These are phyloP conservation scores for Strix aluco DNA, from an alignment of 2,113 vertebrate genomes.

Conservation along the genomic window DNA sequence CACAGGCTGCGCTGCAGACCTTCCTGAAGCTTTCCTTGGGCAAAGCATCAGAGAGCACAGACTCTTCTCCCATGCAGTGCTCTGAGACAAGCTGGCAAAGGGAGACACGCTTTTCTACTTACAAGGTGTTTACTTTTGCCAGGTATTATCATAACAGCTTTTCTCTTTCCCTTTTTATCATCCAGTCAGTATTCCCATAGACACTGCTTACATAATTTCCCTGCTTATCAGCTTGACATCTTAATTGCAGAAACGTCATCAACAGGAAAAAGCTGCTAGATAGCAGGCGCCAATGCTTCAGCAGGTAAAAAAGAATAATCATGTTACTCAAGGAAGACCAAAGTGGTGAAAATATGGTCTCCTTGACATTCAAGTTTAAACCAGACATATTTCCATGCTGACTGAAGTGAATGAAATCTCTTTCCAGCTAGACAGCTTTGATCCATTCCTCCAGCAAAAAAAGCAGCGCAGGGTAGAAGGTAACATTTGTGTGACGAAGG, in stretches of 20 bases:
- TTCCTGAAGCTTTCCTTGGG: neutral
- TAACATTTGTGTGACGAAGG: neutral
- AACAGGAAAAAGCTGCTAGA: neutral
- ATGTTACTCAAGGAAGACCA: neutral
- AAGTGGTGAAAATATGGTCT: neutral
- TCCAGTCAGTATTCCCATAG: neutral
- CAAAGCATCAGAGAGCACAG: neutral
- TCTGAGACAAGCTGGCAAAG: neutral
- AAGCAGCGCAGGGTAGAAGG: neutral
- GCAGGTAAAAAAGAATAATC: neutral
- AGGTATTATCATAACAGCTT: neutral
- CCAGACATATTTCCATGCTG: neutral
- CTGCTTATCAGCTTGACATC: neutral
- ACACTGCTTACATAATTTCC: neutral
- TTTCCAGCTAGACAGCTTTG: neutral
- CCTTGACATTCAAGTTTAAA: neutral
- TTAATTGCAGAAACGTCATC: slow-evolving; percentile 4
- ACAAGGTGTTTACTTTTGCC: neutral
- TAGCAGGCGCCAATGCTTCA: neutral
- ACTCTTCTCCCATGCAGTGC: neutral
- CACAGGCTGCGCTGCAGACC: neutral
- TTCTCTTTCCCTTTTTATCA: neutral
- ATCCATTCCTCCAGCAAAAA: neutral
- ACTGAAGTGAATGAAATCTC: neutral
- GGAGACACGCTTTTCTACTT: neutral